These are phyloP conservation scores for Asteroscopus sphinx DNA, from an alignment of 2,888 invertebrate species.

Conservation along the genomic window DNA sequence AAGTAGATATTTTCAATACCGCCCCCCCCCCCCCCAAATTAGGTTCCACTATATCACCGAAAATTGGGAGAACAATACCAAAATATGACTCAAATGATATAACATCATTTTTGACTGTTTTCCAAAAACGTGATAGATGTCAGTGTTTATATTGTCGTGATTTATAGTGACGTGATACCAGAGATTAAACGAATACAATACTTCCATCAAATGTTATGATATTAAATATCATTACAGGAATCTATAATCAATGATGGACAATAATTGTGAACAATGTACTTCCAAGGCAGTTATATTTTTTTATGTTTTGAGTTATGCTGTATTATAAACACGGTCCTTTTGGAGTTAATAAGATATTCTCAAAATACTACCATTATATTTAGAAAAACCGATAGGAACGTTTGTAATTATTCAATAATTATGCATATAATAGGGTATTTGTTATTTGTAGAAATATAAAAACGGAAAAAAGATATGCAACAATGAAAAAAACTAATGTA, in stretches of 20 bases:
- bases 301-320: not conserved
- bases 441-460: too few relatives aligned
- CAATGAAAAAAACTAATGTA: too few relatives aligned
- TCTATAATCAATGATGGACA: constrained; percentile 3
- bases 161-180: constrained; percentile 25
- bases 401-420: too few relatives aligned
- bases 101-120: constrained; percentile 8
- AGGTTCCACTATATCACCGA: not conserved
- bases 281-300: not conserved
- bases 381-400: too few relatives aligned
- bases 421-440: too few relatives aligned
- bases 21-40: too few relatives aligned
- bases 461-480: too few relatives aligned
- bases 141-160: constrained; percentile 7
- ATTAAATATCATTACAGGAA: constrained; percentile 18
- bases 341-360: constrained; percentile 3
- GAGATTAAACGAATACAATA: constrained; percentile 16
- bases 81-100: not conserved
- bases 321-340: not conserved
- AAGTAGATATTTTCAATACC: too few relatives aligned
- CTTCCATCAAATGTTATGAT: constrained; percentile 8
- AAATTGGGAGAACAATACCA: not conserved
- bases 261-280: too few relatives aligned
- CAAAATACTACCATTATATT: not conserved
- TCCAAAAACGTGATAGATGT: constrained; percentile 8